Conservation (phyloP, 2,888 invertebrate species). For the Nysson spinosus region DNA sequence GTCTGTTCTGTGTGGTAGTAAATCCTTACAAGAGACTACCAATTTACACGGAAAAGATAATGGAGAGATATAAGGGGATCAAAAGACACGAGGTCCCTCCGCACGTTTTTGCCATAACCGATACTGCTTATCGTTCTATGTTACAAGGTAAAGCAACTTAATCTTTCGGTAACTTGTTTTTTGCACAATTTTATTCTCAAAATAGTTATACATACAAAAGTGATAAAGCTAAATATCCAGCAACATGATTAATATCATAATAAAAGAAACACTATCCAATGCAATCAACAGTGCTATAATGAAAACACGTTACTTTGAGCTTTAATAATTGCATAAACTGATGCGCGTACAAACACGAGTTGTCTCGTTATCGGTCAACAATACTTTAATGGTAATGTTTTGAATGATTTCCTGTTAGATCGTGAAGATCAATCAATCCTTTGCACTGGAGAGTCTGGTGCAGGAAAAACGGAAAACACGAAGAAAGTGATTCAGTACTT, state of each 20-base stretch:
- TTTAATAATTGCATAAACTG: no score
- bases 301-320: no score
- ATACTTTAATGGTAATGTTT: neutral
- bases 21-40: slow-evolving; percentile 99
- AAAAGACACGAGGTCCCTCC: slow-evolving; percentile 99
- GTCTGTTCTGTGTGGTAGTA: slow-evolving; percentile 99
- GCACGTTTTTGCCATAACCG: slow-evolving; percentile 99
- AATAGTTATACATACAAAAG: no score
- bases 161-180: slow-evolving; percentile 11
- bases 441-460: slow-evolving; percentile 99
- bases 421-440: slow-evolving; percentile 99
- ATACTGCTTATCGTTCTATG: slow-evolving; percentile 99
- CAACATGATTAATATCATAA: no score
- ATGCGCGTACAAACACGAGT: no score
- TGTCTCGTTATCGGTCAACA: no score
- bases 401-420: no score
- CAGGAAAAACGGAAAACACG: slow-evolving; percentile 99
- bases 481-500: slow-evolving; percentile 99
- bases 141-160: slow-evolving; percentile 93
- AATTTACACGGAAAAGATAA: slow-evolving; percentile 99
- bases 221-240: no score
- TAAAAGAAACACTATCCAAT: no score
- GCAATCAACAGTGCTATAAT: no score
- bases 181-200: no score
- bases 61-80: slow-evolving; percentile 99